phyloP scores from a whole-genome alignment of 2,888 invertebrate genomes.

The Allophyes oxyacanthae region DNA sequence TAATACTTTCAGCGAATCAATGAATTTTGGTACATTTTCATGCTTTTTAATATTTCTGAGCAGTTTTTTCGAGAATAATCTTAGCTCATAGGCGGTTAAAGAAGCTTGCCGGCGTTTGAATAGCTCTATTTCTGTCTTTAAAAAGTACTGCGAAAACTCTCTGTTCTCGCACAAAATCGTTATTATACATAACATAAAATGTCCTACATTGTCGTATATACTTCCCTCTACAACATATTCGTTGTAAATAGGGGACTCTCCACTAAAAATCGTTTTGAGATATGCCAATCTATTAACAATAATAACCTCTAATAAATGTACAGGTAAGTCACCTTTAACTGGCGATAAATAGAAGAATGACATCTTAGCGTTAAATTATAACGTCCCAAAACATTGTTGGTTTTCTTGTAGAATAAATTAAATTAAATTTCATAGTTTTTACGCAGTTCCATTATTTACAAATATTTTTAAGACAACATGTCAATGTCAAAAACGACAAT shows the following conservation, averaged over 20 bases:
- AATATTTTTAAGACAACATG: background rate
- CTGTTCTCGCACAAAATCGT: constrained; percentile 69
- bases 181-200: constrained; percentile 87
- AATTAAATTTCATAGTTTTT: background rate
- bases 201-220: constrained; percentile 89
- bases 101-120: constrained; percentile 70
- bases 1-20: constrained; percentile 69
- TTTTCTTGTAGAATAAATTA: background rate
- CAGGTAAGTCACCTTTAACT: constrained; percentile 86
- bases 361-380: constrained; percentile 60
- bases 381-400: constrained; percentile 21
- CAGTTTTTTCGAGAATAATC: constrained; percentile 77
- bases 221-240: constrained; percentile 90
- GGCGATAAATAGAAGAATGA: constrained; percentile 90
- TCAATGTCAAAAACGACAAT: too few species aligned
- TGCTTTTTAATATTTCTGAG: constrained; percentile 70
- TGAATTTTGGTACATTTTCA: constrained; percentile 48
- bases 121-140: constrained; percentile 74
- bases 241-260: constrained; percentile 73
- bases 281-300: constrained; percentile 85
- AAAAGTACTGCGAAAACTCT: constrained; percentile 72
- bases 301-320: constrained; percentile 88
- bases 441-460: background rate
- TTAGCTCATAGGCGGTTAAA: constrained; percentile 74
- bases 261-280: constrained; percentile 76